These are phyloP conservation scores for Acipenser ruthenus DNA, from an alignment of 2,797 vertebrate genomes.

Conservation along the genomic window DNA sequence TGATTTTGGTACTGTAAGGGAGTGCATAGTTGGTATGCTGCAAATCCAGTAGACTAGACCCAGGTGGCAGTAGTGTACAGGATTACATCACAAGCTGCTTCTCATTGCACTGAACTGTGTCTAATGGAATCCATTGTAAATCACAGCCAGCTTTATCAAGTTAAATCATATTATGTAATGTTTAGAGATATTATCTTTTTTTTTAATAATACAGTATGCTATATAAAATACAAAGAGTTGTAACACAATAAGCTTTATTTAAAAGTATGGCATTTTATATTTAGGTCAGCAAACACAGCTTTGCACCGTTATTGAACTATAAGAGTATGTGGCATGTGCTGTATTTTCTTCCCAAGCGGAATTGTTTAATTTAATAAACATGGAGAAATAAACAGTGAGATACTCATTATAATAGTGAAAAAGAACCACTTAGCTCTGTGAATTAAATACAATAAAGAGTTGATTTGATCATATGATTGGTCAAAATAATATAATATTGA, in stretches of 20 bases:
- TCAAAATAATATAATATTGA: too few species aligned
- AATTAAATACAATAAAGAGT: too few species aligned
- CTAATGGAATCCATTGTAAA: background rate
- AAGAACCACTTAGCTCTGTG: too few species aligned
- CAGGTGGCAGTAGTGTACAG: conserved; percentile 25
- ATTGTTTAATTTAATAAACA: background rate
- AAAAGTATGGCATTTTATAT: background rate
- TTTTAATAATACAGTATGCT: too few species aligned
- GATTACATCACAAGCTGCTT: conserved; percentile 1
- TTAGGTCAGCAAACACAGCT: background rate
- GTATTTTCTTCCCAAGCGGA: background rate
- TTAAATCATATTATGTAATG: background rate
- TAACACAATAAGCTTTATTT: too few species aligned
- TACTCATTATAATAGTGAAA: too few species aligned
- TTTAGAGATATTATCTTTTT: background rate
- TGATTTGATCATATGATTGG: too few species aligned
- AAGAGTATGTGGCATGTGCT: background rate
- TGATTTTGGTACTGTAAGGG: background rate
- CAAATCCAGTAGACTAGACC: background rate
- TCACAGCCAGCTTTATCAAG: background rate
- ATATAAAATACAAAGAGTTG: too few species aligned
- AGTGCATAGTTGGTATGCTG: too few species aligned
- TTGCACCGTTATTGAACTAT: background rate
- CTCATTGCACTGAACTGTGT: background rate
- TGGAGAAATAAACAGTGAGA: background rate